phyloP scores from a whole-genome alignment of 2,888 invertebrate species.

The Pterostichus niger region DNA sequence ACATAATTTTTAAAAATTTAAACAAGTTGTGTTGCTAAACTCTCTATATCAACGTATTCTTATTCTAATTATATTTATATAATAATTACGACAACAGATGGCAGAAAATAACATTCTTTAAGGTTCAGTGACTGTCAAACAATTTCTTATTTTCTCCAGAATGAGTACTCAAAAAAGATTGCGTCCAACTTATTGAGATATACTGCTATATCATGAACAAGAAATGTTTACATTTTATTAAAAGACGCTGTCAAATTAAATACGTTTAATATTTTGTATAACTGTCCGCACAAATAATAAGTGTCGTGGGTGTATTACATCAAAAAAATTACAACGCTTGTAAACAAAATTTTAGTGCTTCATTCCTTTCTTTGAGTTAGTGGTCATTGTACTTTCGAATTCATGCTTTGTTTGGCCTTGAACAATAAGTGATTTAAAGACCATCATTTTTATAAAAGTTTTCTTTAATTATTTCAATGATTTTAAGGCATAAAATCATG shows the following conservation, averaged over 20 bases:
- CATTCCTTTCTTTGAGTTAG: conserved; percentile 21
- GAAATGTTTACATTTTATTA: conserved; percentile 54
- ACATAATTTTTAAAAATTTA: too few relatives aligned
- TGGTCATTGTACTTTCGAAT: conserved; percentile 63
- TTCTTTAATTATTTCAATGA: conserved; percentile 41
- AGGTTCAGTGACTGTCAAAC: conserved; percentile 15
- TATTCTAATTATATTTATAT: too few relatives aligned
- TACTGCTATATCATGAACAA: background rate
- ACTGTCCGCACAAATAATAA: background rate
- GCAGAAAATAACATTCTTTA: background rate
- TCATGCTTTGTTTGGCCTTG: conserved; percentile 67
- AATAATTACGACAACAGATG: conserved; percentile 5
- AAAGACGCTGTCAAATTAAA: conserved; percentile 54
- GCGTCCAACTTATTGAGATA: background rate
- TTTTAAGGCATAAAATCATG: conserved; percentile 47
- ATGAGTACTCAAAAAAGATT: background rate
- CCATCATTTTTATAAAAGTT: conserved; percentile 29
- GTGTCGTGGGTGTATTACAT: background rate
- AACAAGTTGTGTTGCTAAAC: too few relatives aligned
- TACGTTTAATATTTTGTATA: conserved; percentile 12
- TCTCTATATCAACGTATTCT: too few relatives aligned
- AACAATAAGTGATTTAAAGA: conserved; percentile 62
- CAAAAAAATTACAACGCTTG: too few relatives aligned
- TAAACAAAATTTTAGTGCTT: background rate
- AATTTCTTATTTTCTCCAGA: background rate